Base-by-base conservation (phyloP, 23 tunicate genomes). In the Diplosoma virens region DNA sequence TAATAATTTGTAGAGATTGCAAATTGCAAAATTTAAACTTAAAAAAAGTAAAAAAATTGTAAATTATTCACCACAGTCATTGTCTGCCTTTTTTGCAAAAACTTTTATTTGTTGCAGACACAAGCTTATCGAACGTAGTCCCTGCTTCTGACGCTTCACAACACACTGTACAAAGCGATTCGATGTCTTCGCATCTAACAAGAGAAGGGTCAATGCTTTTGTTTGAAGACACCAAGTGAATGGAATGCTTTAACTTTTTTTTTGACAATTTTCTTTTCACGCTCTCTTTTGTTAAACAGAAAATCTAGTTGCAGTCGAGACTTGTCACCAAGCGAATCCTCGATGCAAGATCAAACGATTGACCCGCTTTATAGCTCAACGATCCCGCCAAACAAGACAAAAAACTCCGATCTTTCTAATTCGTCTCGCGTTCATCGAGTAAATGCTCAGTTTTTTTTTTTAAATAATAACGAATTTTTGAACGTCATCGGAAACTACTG, bases 301-400 rank as follows among this genome's bases (percentile, higher is more conserved):
- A 86, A 80, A 73, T 79, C 84, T 24, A 81, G 41, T 29, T 29
- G 32, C 17, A 81, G 84, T 37, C 59, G 54, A 30, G 84, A 80
- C n/a, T n/a, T n/a, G n/a, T n/a, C n/a, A n/a, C n/a, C n/a, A n/a
- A n/a, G n/a, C n/a, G n/a, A n/a, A 47, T 76, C 54, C 9, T 26
- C 65, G 1, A n/a, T 61, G 9, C 69, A 59, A 1, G 84, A 80
- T 3, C 84, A 81, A 0, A 32, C 60, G 6, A 59, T 54, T 31
- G 95, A 88, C 21, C 67, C 77, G 29, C 47, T 82, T 23, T 77
- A 82, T 59, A 71, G 59, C 63, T 88, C 87, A 53, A 71, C 78
- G 80, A 88, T 88, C 50, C 95, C 95, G 3, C 83, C 77, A 0
- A 80, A 78, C 53, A 86, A 88, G 54, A 80, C 86, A 16, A 86